A percentile compares a stretch with the other conserved stretches of the same genome.
Conservation (phyloP, 1,140 invertebrate genomes). For the Caerostris extrusa region DNA sequence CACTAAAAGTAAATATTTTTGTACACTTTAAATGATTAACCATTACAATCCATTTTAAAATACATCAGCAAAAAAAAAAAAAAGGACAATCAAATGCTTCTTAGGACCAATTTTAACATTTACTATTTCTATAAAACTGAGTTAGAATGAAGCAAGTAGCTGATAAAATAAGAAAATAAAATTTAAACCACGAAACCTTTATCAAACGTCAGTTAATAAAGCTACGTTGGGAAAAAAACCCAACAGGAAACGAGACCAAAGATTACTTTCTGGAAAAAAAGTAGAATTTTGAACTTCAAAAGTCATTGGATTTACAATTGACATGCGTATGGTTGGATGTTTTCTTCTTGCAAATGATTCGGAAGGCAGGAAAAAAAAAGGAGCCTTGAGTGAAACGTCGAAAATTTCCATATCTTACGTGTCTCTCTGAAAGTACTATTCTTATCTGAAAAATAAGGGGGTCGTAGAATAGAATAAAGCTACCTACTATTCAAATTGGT, state of each 20-base stretch:
- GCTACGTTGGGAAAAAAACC: not conserved
- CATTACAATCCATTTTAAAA: too few relatives aligned
- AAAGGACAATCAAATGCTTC: too few relatives aligned
- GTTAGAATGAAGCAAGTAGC: too few relatives aligned
- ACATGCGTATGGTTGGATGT: constrained; percentile 52
- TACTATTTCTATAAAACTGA: too few relatives aligned
- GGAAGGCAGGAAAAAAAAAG: constrained; percentile 7
- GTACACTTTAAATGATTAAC: too few relatives aligned
- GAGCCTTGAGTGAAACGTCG: constrained; percentile 19
- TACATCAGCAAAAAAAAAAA: too few relatives aligned
- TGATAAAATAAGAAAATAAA: too few relatives aligned
- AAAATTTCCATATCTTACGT: constrained; percentile 59
- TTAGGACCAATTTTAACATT: too few relatives aligned
- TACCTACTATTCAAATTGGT: constrained; percentile 66
- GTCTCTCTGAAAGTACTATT: constrained; percentile 41
- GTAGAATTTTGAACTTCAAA: constrained; percentile 2
- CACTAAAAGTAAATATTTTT: too few relatives aligned
- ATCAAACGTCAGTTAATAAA: not conserved
- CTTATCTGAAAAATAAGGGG: constrained; percentile 43
- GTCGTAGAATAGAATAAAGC: constrained; percentile 50
- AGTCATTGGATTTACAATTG: constrained; percentile 54
- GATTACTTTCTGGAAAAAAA: not conserved
- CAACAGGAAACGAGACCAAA: not conserved
- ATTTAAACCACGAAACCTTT: not conserved
- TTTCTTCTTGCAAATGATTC: constrained; percentile 52